A percentile compares a stretch with the other conserved stretches of the same genome.
phyloP scores from a whole-genome alignment of 1,140 invertebrate species.

The Cyclargus thomasi region DNA sequence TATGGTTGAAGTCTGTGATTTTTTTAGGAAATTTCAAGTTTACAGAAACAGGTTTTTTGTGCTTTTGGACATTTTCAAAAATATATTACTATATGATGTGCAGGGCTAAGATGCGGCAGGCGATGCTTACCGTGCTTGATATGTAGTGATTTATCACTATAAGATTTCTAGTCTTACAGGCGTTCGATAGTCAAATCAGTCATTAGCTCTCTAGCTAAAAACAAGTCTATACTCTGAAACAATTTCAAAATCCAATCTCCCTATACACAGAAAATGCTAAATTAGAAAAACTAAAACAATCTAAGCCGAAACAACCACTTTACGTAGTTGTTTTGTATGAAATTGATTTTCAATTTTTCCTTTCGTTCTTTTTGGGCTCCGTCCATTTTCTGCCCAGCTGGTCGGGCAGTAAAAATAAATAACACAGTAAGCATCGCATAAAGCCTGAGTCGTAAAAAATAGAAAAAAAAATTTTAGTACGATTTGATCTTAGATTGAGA shows the following conservation, averaged over 20 bases:
- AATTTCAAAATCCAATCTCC: background rate
- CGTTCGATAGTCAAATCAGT: no score
- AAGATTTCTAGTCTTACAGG: no score
- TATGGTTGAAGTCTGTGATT: no score
- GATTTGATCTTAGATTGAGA: background rate
- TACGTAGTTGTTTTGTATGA: background rate
- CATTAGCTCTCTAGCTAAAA: no score
- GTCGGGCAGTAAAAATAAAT: background rate
- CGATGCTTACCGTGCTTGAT: no score
- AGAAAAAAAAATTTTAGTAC: background rate
- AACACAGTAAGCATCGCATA: background rate
- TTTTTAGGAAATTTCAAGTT: no score
- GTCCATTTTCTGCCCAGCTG: background rate
- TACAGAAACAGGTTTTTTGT: no score
- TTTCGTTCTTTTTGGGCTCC: background rate
- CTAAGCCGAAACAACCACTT: background rate
- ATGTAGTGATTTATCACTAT: no score
- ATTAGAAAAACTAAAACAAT: slow-evolving; percentile 4
- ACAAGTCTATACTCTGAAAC: background rate
- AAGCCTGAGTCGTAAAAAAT: background rate
- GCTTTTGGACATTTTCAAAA: no score
- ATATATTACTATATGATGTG: no score
- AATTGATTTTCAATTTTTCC: slow-evolving; percentile 2
- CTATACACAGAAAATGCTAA: background rate
- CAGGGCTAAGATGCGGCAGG: no score